Conservation (phyloP, 2,888 invertebrate species). For the Cheiracanthium punctorium region DNA sequence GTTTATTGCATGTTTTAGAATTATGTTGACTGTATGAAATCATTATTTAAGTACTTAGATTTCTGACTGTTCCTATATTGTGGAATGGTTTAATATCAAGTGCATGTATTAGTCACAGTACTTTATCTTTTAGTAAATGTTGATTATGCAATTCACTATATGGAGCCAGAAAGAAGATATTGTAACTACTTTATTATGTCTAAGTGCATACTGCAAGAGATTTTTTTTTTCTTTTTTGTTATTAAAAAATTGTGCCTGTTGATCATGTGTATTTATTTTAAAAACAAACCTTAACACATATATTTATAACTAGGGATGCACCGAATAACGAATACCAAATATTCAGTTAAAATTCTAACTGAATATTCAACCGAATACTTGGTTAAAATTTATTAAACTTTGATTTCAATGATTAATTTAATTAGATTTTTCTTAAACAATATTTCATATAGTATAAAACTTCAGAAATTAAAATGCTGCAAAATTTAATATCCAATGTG, state of each 20-base stretch:
- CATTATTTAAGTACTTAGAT: conserved; percentile 37
- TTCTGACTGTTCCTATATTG: background rate
- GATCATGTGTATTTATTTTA: background rate
- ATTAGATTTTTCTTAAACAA: no score
- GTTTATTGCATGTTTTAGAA: conserved; percentile 22
- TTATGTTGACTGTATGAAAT: conserved; percentile 20
- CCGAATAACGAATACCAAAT: no score
- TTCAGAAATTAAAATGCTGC: no score
- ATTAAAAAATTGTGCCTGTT: conserved; percentile 32
- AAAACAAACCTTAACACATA: no score
- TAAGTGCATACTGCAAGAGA: conserved; percentile 21
- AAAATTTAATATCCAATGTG: no score
- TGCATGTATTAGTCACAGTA: conserved; percentile 36
- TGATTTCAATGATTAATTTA: no score
- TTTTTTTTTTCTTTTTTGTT: conserved; percentile 25
- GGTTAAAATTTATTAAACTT: no score
- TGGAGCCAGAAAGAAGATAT: conserved; percentile 7
- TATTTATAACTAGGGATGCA: no score
- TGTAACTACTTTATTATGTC: conserved; percentile 34
- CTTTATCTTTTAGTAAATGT: conserved; percentile 29
- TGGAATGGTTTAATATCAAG: conserved; percentile 9
- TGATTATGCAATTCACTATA: conserved; percentile 20
- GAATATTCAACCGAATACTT: no score
- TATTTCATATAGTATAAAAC: no score
- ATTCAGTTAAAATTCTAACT: no score